phyloP scores from a whole-genome alignment of 2,797 vertebrate genomes.

The Gadopsis marmoratus region DNA sequence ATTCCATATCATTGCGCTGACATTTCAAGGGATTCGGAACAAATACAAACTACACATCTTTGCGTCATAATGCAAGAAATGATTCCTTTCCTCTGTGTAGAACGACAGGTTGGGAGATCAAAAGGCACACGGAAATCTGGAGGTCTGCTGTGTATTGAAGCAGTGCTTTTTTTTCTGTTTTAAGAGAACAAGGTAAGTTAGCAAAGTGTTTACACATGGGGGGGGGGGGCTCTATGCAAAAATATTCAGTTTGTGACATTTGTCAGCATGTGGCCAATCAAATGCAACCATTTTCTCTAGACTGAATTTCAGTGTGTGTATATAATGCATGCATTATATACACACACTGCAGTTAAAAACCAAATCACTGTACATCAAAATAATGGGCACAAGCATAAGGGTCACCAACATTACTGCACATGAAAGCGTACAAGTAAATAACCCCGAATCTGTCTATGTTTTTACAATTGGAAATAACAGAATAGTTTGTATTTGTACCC shows the following conservation, averaged over 20 bases:
- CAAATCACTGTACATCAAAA: neutral
- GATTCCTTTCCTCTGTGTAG: slow-evolving; percentile 64
- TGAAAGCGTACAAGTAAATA: slow-evolving; percentile 11
- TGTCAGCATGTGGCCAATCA: slow-evolving; percentile 56
- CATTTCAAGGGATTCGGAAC: slow-evolving; percentile 79
- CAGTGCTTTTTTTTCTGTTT: slow-evolving; percentile 32
- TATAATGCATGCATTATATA: slow-evolving; percentile 1
- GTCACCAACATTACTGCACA: neutral
- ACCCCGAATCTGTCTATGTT: slow-evolving; percentile 13
- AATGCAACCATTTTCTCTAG: slow-evolving; percentile 36
- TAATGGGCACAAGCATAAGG: neutral
- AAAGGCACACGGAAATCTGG: slow-evolving; percentile 68
- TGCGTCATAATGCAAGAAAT: slow-evolving; percentile 69
- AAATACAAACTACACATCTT: slow-evolving; percentile 77
- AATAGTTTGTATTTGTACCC: slow-evolving; percentile 40
- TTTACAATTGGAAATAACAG: slow-evolving; percentile 41
- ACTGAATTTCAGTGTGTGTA: too few species aligned
- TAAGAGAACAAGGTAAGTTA: slow-evolving; percentile 59
- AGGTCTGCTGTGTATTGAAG: slow-evolving; percentile 64
- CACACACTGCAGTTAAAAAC: slow-evolving; percentile 10
- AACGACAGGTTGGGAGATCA: slow-evolving; percentile 72
- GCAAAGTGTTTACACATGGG: slow-evolving; percentile 60
- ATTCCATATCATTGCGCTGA: slow-evolving; percentile 80
- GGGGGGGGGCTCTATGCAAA: slow-evolving; percentile 34
- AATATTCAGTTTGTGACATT: slow-evolving; percentile 39